Conservation (phyloP, 1,140 invertebrate species). For the Caerostris extrusa region DNA sequence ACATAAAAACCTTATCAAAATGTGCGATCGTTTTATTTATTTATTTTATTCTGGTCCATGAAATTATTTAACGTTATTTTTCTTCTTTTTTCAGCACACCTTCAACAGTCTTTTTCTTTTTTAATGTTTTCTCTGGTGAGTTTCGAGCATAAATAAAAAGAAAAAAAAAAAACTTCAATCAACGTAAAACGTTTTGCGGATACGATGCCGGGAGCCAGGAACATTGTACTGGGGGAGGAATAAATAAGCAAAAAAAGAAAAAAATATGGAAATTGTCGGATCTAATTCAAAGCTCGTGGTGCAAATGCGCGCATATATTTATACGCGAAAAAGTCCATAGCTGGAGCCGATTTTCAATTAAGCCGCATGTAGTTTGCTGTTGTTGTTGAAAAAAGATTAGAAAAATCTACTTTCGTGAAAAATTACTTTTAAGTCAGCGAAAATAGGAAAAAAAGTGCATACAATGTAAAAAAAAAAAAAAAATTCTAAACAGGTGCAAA, state of each 20-base stretch:
- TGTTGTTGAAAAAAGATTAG: neutral
- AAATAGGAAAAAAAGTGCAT: neutral
- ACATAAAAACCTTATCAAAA: neutral
- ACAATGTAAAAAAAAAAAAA: neutral
- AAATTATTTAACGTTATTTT: conserved; percentile 44
- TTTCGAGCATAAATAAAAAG: neutral
- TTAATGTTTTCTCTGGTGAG: conserved; percentile 16
- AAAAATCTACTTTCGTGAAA: neutral
- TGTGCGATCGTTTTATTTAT: conserved; percentile 4
- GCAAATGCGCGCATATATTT: conserved; percentile 21
- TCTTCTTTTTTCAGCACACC: conserved; percentile 21
- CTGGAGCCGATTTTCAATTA: conserved; percentile 52
- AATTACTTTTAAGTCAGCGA: neutral
- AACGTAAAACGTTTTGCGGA: conserved; percentile 49
- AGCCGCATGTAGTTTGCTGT: neutral
- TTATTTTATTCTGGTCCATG: conserved; percentile 19
- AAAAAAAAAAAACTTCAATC: conserved; percentile 47
- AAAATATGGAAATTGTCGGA: conserved; percentile 40
- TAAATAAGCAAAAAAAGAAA: conserved; percentile 31
- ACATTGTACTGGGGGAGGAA: conserved; percentile 4
- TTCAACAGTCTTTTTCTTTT: conserved; percentile 9
- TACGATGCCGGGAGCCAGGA: conserved; percentile 20
- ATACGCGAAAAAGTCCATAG: conserved; percentile 13
- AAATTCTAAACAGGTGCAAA: too few species aligned
- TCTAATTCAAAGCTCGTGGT: conserved; percentile 38